phyloP scores from a whole-genome alignment of 1,140 invertebrate genomes.

The Drosophila nebulosa region DNA sequence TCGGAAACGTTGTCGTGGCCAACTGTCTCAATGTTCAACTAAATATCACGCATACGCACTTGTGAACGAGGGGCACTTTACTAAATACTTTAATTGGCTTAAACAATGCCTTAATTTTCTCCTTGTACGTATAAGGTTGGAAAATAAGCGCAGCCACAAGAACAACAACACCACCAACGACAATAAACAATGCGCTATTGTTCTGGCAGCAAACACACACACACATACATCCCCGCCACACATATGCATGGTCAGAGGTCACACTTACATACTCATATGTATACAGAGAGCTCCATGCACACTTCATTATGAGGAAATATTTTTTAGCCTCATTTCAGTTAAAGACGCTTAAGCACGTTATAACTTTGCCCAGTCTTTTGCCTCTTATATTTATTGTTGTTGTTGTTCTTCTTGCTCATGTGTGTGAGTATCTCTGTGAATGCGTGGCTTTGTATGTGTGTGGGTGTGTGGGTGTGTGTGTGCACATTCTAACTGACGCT shows the following conservation, averaged over 20 bases:
- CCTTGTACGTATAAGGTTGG: slow-evolving; percentile 21
- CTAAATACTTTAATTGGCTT: slow-evolving; percentile 72
- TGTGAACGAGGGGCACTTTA: slow-evolving; percentile 22
- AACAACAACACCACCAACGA: slow-evolving; percentile 22
- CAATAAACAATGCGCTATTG: slow-evolving; percentile 58
- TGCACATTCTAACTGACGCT: slow-evolving; percentile 53
- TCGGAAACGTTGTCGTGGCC: slow-evolving; percentile 3
- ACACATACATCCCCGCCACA: slow-evolving; percentile 31
- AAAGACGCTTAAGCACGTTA: slow-evolving; percentile 77
- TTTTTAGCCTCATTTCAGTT: slow-evolving; percentile 76
- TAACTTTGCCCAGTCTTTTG: slow-evolving; percentile 43
- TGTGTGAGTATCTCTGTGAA: slow-evolving; percentile 1
- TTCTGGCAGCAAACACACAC: slow-evolving; percentile 34
- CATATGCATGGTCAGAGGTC: slow-evolving; percentile 50
- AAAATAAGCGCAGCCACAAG: slow-evolving; percentile 28
- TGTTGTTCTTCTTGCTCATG: slow-evolving; percentile 9
- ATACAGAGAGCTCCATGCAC: slow-evolving; percentile 34
- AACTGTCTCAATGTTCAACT: slow-evolving; percentile 23
- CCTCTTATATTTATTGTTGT: slow-evolving; percentile 30
- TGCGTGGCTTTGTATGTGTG: slow-evolving; percentile 1
- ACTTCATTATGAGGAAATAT: slow-evolving; percentile 69
- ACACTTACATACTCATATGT: slow-evolving; percentile 34
- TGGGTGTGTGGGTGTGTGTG: slow-evolving; percentile 21
- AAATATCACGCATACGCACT: slow-evolving; percentile 59
- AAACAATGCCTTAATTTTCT: slow-evolving; percentile 71